These are phyloP conservation scores for Dryobates pubescens DNA, from an alignment of 2,797 vertebrate genomes.

Conservation along the genomic window DNA sequence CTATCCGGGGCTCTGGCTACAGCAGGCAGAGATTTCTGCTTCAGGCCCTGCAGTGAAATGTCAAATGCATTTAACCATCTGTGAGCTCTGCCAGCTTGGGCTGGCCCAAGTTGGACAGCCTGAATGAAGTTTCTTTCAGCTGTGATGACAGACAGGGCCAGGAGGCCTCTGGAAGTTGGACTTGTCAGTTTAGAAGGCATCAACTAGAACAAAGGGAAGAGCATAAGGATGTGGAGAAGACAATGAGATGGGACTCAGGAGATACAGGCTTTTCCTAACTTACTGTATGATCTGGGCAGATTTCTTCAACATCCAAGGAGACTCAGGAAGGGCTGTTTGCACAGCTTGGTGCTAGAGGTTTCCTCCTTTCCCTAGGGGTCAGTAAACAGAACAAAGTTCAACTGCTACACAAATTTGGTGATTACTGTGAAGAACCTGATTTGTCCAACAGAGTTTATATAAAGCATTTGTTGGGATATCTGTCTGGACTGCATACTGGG, in stretches of 20 bases:
- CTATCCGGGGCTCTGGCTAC: slow-evolving; percentile 37
- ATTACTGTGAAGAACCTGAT: not conserved
- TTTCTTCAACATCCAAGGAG: accelerated
- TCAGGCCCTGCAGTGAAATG: slow-evolving; percentile 63
- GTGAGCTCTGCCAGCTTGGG: slow-evolving; percentile 32
- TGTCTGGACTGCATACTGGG: not conserved
- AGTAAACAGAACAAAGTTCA: not conserved
- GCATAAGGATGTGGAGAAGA: not conserved
- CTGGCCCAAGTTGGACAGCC: slow-evolving; percentile 49
- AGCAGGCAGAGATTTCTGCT: slow-evolving; percentile 68
- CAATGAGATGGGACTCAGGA: not conserved
- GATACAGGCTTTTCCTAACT: not conserved
- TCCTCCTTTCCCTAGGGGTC: not conserved
- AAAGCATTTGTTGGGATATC: accelerated
- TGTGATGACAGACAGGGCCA: slow-evolving; percentile 52
- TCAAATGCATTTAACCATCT: slow-evolving; percentile 67
- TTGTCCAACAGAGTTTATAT: not conserved
- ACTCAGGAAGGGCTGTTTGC: not conserved
- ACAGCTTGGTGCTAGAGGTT: not conserved
- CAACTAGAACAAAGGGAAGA: slow-evolving; percentile 22
- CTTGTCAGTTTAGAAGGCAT: slow-evolving; percentile 20
- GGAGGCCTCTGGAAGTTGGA: slow-evolving; percentile 41
- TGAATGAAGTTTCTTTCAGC: slow-evolving; percentile 34
- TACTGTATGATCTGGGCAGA: not conserved
- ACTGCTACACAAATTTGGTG: not conserved